Conservation (phyloP, 2,113 vertebrate genomes). For the Thalassarche chlororhynchos region DNA sequence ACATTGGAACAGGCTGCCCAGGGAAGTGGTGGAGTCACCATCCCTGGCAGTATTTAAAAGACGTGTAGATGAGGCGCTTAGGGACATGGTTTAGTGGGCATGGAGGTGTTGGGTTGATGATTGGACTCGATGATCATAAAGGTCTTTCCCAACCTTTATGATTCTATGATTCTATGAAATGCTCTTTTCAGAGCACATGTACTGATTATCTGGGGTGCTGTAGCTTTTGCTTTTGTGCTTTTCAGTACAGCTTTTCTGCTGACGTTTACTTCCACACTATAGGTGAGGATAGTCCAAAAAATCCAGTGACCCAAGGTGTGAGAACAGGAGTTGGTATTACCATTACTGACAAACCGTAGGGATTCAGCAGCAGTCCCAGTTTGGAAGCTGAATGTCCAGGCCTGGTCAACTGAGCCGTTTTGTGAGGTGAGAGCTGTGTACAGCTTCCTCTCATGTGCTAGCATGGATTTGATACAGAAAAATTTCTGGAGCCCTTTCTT, state of each 20-base stretch:
- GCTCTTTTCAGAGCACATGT: neutral
- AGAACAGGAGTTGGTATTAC: neutral
- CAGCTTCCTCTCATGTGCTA: neutral
- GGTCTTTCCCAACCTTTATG: too few species aligned
- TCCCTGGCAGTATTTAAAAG: too few species aligned
- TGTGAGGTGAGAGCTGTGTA: neutral
- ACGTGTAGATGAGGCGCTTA: too few species aligned
- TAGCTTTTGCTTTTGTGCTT: neutral
- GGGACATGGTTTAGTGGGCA: too few species aligned
- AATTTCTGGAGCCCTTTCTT: neutral
- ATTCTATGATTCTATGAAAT: too few species aligned
- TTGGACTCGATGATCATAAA: too few species aligned
- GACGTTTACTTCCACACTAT: neutral
- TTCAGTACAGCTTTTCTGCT: neutral
- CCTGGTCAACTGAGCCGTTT: neutral
- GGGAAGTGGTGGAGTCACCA: too few species aligned
- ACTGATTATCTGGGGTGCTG: neutral
- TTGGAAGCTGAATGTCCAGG: accelerated
- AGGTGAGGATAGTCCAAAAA: neutral
- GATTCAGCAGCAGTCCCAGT: neutral
- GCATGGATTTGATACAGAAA: neutral
- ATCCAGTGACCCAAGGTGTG: neutral
- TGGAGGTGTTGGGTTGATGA: too few species aligned
- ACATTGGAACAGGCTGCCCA: too few species aligned
- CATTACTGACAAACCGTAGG: neutral